A percentile compares a stretch with the other conserved stretches of the same genome.
phyloP scores from a whole-genome alignment of 37 sponge, comb jelly and placozoan genomes.

The Diacarnus erythraeanus region DNA sequence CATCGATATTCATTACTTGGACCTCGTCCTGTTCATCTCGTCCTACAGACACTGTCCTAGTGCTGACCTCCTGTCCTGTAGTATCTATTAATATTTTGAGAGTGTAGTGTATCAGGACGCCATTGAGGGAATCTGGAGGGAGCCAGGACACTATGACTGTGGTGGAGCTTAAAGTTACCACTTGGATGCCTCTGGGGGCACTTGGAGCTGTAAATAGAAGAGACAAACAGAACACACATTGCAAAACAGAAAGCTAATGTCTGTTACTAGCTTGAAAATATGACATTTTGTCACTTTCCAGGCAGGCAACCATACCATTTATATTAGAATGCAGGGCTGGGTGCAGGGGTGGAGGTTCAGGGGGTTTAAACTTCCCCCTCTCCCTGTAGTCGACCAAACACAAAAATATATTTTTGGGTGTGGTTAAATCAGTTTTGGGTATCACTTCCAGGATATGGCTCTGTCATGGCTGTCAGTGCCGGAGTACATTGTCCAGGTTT shows the following conservation, averaged over 20 bases:
- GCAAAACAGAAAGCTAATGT: background rate
- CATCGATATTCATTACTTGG: background rate
- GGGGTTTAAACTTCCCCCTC: too few species aligned
- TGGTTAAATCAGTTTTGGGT: too few species aligned
- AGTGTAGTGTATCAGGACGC: slow-evolving; percentile 29
- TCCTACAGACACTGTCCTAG: background rate
- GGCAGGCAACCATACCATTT: too few species aligned
- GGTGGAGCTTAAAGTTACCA: background rate
- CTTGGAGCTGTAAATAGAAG: slow-evolving; percentile 26
- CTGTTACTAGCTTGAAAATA: background rate
- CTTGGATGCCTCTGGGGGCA: slow-evolving; percentile 25
- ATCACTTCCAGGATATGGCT: too few species aligned
- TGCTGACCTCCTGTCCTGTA: slow-evolving; percentile 12
- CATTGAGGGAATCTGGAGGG: slow-evolving; percentile 60
- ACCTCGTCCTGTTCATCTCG: background rate
- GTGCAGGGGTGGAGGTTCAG: too few species aligned
- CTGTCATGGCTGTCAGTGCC: too few species aligned
- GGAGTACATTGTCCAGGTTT: too few species aligned
- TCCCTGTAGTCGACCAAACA: too few species aligned
- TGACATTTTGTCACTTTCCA: too few species aligned
- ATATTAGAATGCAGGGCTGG: too few species aligned
- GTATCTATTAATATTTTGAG: background rate
- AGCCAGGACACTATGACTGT: slow-evolving; percentile 41
- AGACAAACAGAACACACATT: background rate
- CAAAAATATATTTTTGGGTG: too few species aligned